Evolutionary conservation across 2,113 vertebrate species (phyloP).

Genomic region (Ptychochromis oligacanthus): DNA sequence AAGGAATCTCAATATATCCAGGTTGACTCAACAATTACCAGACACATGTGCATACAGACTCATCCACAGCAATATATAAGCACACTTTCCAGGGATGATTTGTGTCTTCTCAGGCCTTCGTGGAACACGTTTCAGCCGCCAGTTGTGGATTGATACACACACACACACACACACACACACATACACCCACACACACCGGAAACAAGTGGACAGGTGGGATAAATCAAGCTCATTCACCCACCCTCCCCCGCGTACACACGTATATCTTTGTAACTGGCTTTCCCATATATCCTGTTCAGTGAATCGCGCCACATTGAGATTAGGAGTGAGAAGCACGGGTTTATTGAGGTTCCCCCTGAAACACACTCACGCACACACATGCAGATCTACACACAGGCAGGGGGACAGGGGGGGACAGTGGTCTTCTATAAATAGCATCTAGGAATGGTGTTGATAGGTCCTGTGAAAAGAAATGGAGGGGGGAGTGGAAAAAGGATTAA

Average conservation of each 20-base stretch:
- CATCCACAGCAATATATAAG: conserved; percentile 32
- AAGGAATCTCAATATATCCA: conserved; percentile 24
- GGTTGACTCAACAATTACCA: conserved; percentile 26
- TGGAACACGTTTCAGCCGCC: conserved; percentile 60
- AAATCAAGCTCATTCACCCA: conserved; percentile 48
- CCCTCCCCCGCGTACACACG: conserved; percentile 2
- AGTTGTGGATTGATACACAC: conserved; percentile 23
- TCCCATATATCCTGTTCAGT: conserved; percentile 56
- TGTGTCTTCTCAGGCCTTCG: conserved; percentile 53
- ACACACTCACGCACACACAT: conserved; percentile 28
- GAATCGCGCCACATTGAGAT: conserved; percentile 54
- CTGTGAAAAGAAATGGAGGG: conserved; percentile 74
- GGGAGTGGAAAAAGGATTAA: conserved; percentile 80
- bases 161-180: not conserved
- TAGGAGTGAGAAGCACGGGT: conserved; percentile 54
- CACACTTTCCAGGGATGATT: conserved; percentile 64
- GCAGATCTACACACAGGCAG: conserved; percentile 37
- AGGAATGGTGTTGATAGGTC: conserved; percentile 81
- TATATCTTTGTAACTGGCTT: conserved; percentile 56
- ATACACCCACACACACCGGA: conserved; percentile 42
- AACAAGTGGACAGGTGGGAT: conserved; percentile 72
- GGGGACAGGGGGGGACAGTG: conserved; percentile 59
- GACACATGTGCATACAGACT: not conserved
- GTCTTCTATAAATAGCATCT: conserved; percentile 77
- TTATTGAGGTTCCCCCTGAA: conserved; percentile 53